Evolutionary conservation across 2,888 invertebrate genomes (phyloP).

Genomic region (Xestia xanthographa): DNA sequence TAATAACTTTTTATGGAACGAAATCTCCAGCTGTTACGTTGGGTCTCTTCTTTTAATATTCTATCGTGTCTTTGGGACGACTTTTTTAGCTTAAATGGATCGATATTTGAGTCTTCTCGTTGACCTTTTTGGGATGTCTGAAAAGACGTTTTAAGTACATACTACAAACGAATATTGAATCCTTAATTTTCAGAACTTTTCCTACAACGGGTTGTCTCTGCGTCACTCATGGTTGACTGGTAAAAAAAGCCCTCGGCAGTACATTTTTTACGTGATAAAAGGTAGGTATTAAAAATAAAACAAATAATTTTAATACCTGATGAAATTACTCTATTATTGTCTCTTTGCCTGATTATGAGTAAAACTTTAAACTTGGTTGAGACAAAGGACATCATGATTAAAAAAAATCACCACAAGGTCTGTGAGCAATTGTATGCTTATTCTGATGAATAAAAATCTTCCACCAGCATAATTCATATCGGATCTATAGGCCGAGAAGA

Average conservation of each 20-base stretch:
- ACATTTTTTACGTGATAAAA: neutral
- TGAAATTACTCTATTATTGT: too few species aligned
- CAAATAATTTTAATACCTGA: too few species aligned
- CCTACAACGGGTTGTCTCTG: neutral
- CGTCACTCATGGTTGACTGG: neutral
- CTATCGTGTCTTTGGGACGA: neutral
- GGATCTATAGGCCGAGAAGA: too few species aligned
- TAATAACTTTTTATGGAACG: constrained; percentile 44
- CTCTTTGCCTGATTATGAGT: neutral
- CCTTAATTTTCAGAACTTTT: neutral
- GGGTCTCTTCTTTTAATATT: constrained; percentile 45
- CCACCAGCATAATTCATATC: neutral
- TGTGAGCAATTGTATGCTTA: neutral
- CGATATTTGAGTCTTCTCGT: neutral
- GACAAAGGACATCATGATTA: neutral
- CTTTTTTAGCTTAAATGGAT: constrained; percentile 18
- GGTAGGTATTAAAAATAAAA: too few species aligned
- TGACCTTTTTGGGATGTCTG: neutral
- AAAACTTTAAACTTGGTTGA: too few species aligned
- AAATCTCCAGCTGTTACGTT: constrained; percentile 49
- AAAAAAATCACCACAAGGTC: neutral
- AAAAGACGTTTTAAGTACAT: neutral
- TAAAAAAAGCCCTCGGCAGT: neutral
- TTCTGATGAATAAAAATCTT: neutral
- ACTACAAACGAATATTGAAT: neutral